Conservation (phyloP, 1,140 invertebrate species). For the Ips typographus region DNA sequence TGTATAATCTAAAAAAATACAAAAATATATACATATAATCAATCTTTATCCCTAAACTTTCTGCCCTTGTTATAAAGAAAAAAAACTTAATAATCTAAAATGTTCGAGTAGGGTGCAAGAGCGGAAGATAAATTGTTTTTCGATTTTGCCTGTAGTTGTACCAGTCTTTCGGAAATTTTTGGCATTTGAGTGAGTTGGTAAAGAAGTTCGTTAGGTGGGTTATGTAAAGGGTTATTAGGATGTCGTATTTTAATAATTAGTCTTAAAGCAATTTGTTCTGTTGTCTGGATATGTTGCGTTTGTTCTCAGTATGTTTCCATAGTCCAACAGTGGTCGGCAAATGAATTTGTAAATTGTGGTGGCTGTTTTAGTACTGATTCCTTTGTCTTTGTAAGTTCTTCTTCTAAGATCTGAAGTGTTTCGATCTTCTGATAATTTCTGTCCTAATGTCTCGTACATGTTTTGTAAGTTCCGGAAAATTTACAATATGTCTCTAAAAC, state of each 20-base stretch:
- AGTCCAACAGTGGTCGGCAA: neutral
- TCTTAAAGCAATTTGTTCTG: neutral
- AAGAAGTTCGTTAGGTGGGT: neutral
- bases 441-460: neutral
- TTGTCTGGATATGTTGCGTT: neutral
- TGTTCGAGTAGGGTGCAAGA: no score
- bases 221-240: neutral
- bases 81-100: no score
- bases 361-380: neutral
- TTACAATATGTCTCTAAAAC: no score
- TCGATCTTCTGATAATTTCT: neutral
- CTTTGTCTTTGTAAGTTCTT: neutral
- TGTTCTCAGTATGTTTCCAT: neutral
- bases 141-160: neutral
- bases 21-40: no score
- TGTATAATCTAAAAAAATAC: no score
- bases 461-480: neutral
- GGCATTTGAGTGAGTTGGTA: neutral
- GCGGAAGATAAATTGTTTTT: neutral
- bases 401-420: neutral
- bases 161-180: neutral
- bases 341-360: neutral
- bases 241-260: neutral
- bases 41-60: no score
- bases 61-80: no score